Evolutionary conservation across 1,140 invertebrate genomes (phyloP).

Genomic region (Ceratina australensis): DNA sequence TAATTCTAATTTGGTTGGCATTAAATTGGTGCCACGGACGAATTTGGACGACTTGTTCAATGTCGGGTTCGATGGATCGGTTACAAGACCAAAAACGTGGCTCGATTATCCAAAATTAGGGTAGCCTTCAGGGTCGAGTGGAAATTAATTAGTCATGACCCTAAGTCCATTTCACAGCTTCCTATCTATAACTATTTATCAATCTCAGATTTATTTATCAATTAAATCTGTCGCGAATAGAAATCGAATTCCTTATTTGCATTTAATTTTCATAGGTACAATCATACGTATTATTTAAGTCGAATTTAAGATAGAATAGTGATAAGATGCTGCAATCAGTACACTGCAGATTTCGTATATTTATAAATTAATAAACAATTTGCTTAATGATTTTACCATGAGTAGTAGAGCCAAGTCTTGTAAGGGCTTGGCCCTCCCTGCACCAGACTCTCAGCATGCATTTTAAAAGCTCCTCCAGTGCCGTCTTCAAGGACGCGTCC

Average conservation of each 20-base stretch:
- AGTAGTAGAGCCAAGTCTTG: slow-evolving; percentile 66
- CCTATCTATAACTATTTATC: too few relatives aligned
- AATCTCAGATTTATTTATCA: too few relatives aligned
- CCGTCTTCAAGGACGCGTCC: slow-evolving; percentile 82
- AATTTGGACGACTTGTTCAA: slow-evolving; percentile 37
- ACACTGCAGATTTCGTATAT: too few relatives aligned
- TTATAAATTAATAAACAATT: too few relatives aligned
- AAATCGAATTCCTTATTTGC: too few relatives aligned
- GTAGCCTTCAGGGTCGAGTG: slow-evolving; percentile 12
- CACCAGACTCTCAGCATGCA: slow-evolving; percentile 91
- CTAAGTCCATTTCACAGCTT: slow-evolving; percentile 15
- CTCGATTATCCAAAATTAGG: not conserved
- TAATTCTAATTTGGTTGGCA: slow-evolving; percentile 25
- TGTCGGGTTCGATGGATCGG: slow-evolving; percentile 34
- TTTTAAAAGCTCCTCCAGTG: slow-evolving; percentile 88
- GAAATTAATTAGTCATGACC: slow-evolving; percentile 28
- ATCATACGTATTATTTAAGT: too few relatives aligned
- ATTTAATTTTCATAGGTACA: too few relatives aligned
- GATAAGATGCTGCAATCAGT: too few relatives aligned
- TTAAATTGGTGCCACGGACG: slow-evolving; percentile 26
- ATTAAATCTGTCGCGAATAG: too few relatives aligned
- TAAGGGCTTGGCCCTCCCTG: slow-evolving; percentile 85
- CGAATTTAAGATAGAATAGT: too few relatives aligned
- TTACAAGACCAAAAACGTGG: slow-evolving; percentile 27
- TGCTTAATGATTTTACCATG: slow-evolving; percentile 66